Base-by-base conservation (phyloP, 2,113 vertebrate genomes). In the Aegotheles bennettii region DNA sequence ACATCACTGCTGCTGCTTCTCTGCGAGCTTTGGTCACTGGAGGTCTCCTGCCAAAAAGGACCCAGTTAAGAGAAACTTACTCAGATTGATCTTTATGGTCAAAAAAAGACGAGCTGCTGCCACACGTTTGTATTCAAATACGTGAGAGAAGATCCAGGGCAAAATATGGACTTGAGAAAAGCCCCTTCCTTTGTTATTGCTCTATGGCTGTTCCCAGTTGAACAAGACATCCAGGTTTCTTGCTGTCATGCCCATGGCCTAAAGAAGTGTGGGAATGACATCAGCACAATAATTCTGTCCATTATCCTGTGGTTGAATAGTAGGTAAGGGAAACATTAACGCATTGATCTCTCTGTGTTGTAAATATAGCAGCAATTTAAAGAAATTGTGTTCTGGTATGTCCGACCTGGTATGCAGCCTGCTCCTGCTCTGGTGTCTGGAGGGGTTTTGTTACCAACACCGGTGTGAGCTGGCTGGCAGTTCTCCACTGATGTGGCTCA, bases 401-500 rank as follows among this genome's bases (percentile, higher is more conserved):
- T 56, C n/a, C 4, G 2, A 38, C 25, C 14, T 5, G 8, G 26
- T 33, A 11, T 16, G 9, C 28, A 43, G 29, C 63, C 42, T 47
- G 31, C 33, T 80, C 31, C 36, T 47, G n/a, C 43, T 80, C 45
- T 2, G 2, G 6, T 50, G 13, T 64, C 42, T 48, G 48, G 40
- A 56, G 61, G 23, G 42, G 6, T 35, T 94, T 78, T 92, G 69
- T 43, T n/a, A 35, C 20, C 3, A 1, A 23, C 19, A 26, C 11
- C 60, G 61, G 19, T 16, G 28, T 63, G 73, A 84, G 50, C 56
- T 84, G 60, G 6, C 51, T 53, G 67, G 11, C 19, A n/a, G 21
- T 28, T 71, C 68, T 77, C 33, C 38, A 7, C 59, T n/a, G 36
- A 9, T 2, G 2, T 11, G 25, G 8, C 68, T 69, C 0, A 0